Conservation (phyloP, 2,797 vertebrate genomes). For the Urosaurus nigricauda region DNA sequence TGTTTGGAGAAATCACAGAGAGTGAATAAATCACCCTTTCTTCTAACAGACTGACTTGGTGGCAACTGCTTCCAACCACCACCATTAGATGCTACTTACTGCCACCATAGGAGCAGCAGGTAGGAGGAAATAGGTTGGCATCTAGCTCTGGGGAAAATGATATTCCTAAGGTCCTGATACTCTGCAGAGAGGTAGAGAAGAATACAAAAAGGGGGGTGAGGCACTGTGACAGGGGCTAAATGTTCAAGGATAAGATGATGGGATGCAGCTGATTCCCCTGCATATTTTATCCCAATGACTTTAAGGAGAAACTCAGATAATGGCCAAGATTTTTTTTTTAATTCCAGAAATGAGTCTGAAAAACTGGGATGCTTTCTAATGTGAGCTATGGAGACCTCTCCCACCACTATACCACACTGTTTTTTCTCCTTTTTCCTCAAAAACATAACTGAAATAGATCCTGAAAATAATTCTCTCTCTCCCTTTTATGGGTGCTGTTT, state of each 20-base stretch:
- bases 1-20: neutral
- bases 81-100: no score
- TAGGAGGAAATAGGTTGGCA: neutral
- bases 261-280: neutral
- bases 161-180: neutral
- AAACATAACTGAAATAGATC: neutral
- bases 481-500: conserved; percentile 31
- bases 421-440: neutral
- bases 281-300: neutral
- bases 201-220: neutral
- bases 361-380: neutral
- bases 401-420: neutral
- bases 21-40: neutral
- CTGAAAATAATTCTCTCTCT: neutral
- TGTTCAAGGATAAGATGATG: neutral
- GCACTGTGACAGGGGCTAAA: neutral
- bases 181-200: neutral
- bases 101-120: neutral
- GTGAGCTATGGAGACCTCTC: neutral
- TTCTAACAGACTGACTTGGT: neutral
- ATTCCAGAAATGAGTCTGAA: neutral
- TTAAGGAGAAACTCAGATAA: neutral
- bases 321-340: neutral
- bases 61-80: no score
- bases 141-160: neutral